Conservation (phyloP, 1,140 invertebrate genomes). For the Euwallacea fornicatus region DNA sequence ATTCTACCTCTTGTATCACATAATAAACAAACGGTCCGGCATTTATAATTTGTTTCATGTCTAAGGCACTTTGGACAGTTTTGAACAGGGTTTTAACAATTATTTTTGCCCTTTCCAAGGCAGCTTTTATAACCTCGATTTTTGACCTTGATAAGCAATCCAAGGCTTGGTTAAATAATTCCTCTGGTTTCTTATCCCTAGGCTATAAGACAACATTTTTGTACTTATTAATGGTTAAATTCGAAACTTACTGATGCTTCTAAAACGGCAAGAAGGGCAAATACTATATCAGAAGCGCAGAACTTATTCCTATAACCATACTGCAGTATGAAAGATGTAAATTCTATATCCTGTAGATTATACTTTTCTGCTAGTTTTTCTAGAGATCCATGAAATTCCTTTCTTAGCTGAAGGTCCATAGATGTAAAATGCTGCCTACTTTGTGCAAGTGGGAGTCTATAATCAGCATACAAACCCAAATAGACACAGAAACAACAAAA, state of each 20-base stretch:
- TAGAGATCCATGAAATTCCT: constrained; percentile 74
- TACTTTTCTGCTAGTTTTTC: constrained; percentile 81
- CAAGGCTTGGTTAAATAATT: constrained; percentile 76
- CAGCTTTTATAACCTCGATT: constrained; percentile 65
- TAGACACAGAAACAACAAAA: not conserved
- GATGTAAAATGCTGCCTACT: constrained; percentile 81
- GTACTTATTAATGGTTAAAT: not conserved
- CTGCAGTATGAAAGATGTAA: constrained; percentile 76
- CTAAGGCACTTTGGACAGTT: constrained; percentile 79
- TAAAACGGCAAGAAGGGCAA: constrained; percentile 76
- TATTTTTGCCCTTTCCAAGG: constrained; percentile 74
- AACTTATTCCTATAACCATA: constrained; percentile 81
- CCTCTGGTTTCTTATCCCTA: constrained; percentile 57
- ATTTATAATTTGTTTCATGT: constrained; percentile 78
- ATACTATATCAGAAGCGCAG: constrained; percentile 82
- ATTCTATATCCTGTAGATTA: constrained; percentile 71
- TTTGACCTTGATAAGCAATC: constrained; percentile 71
- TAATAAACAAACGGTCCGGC: constrained; percentile 90
- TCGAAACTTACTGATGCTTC: constrained; percentile 67
- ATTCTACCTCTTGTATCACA: constrained; percentile 71
- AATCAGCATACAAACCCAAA: constrained; percentile 21
- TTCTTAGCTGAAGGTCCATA: constrained; percentile 84
- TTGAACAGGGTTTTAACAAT: constrained; percentile 74
- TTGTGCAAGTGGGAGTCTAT: constrained; percentile 79
- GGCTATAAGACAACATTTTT: constrained; percentile 49